A percentile compares a stretch with the other conserved stretches of the same genome.
Conservation (phyloP, 1,140 invertebrate genomes). For the Drosophila insularis region DNA sequence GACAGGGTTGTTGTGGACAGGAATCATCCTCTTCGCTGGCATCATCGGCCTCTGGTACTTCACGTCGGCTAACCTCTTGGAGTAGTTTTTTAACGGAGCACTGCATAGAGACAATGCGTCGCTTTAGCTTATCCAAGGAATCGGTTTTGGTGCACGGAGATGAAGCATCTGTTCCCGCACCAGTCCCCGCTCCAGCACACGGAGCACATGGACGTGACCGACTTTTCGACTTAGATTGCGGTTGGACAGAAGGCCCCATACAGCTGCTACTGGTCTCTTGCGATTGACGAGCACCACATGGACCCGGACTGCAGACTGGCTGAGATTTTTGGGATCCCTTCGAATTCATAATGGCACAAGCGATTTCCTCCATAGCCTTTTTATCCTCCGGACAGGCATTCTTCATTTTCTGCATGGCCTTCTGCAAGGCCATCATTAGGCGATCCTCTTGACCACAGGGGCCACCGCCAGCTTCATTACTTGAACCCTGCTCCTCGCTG, state of each 20-base stretch:
- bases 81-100: slow-evolving; percentile 65
- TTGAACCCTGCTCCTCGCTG: slow-evolving; percentile 40
- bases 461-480: slow-evolving; percentile 17
- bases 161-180: background rate
- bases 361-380: slow-evolving; percentile 73
- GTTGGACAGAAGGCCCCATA: background rate
- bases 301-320: slow-evolving; percentile 42
- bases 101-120: slow-evolving; percentile 68
- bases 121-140: slow-evolving; percentile 68
- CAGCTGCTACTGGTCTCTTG: slow-evolving; percentile 44
- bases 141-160: slow-evolving; percentile 39
- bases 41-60: slow-evolving; percentile 32
- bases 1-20: background rate
- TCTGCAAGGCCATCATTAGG: slow-evolving; percentile 55
- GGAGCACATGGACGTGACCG: background rate
- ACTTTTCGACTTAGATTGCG: slow-evolving; percentile 8
- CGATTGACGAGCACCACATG: slow-evolving; percentile 16
- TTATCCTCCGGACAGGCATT: slow-evolving; percentile 72
- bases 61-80: slow-evolving; percentile 58
- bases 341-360: slow-evolving; percentile 56
- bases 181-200: too few species aligned
- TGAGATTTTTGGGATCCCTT: slow-evolving; percentile 33
- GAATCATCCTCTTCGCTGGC: slow-evolving; percentile 19
- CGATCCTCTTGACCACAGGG: slow-evolving; percentile 55
- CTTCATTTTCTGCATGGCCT: slow-evolving; percentile 75